phyloP scores from a whole-genome alignment of 1,140 invertebrate genomes.

The Sarcophaga peregrina region DNA sequence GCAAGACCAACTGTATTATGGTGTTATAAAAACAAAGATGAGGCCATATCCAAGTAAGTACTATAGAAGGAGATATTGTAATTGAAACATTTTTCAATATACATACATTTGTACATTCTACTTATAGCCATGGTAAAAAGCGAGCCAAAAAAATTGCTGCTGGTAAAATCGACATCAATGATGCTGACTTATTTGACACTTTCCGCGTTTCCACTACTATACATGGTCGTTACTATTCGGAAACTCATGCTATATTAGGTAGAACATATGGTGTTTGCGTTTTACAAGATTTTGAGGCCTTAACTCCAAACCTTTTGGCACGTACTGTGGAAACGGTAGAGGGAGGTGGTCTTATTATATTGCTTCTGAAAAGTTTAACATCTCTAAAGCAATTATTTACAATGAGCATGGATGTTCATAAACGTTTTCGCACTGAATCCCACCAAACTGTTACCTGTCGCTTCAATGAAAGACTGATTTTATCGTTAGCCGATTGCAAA shows the following conservation, averaged over 20 bases:
- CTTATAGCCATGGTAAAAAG: conserved; percentile 89
- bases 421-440: conserved; percentile 93
- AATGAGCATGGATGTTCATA: conserved; percentile 99
- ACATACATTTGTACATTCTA: not conserved
- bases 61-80: not conserved
- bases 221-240: conserved; percentile 96
- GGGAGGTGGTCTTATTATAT: conserved; percentile 94
- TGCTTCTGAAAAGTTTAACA: conserved; percentile 85
- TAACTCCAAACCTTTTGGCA: conserved; percentile 98
- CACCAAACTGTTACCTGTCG: conserved; percentile 91
- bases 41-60: conserved; percentile 82
- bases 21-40: conserved; percentile 98
- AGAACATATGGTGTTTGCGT: conserved; percentile 98
- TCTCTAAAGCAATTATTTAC: conserved; percentile 96
- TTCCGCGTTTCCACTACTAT: conserved; percentile 97
- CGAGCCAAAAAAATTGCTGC: conserved; percentile 91
- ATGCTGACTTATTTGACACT: conserved; percentile 97
- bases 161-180: conserved; percentile 90
- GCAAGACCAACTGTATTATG: conserved; percentile 93
- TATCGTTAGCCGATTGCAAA: conserved; percentile 89
- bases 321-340: conserved; percentile 98
- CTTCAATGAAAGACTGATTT: conserved; percentile 96
- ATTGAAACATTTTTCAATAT: not conserved
- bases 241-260: conserved; percentile 98
- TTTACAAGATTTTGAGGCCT: conserved; percentile 98